Evolutionary conservation across 2,797 vertebrate species (phyloP), one percentile per base, ranked within the genome.

Genomic region (Siniperca obscura): DNA sequence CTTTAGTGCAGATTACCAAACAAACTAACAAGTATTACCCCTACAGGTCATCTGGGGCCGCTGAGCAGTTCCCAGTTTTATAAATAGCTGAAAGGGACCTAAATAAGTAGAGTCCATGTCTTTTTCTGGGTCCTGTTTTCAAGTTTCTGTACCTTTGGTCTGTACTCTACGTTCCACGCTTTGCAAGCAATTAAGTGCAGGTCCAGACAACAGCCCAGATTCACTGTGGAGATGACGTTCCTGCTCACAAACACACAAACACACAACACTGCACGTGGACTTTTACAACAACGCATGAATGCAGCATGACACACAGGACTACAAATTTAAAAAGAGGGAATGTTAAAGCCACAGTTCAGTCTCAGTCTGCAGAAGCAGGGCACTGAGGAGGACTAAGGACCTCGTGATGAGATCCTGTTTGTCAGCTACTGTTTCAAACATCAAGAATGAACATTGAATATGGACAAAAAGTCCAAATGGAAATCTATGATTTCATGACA

Each of bases 131-230:
- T 53, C 46, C 11, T 12, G 5, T 21, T 1, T 25, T 38, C 2
- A 3, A 1, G 46, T 21, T 9, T 34, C 6, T 4, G 27, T 76
- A 98, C 98, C 97, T 97, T 95, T 69, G 97, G 96, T 72, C 97
- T 97, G 85, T 98, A 98, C 88, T 98, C 96, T 64, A 97, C 96
- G 79, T 99, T 98, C 93, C 96, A 96, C 55, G 95, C 95, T 12
- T 94, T 96, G 78, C 96, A 91, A 70, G 96, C 97, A 57, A 98
- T 98, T 80, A 95, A 93, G 87, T 96, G 94, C 83, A 98, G 94
- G 77, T 99, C 96, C 86, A 99, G 91, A 52, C 90, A 92, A 87
- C 98, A 98, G 74, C 96, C 96, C 82, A 99, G 85, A 50, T 96
- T 97, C 70, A 96, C 96, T 30, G 97, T 97, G 0, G 96, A 96